Conservation (phyloP, 2,888 invertebrate species). For the Dioctria linearis region DNA sequence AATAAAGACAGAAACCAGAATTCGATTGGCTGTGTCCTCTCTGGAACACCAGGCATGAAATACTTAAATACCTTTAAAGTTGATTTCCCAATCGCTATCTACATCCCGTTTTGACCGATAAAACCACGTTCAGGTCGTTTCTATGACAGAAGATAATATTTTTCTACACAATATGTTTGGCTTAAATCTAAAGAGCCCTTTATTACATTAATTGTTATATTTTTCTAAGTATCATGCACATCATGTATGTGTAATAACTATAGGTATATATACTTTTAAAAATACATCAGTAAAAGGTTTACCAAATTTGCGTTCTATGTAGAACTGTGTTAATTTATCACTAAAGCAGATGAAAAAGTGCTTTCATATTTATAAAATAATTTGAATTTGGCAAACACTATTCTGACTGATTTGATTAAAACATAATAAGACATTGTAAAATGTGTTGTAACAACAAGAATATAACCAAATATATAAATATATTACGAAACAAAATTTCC, state of each 20-base stretch:
- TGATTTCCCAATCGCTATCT: too few species aligned
- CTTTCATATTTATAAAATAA: constrained; percentile 30
- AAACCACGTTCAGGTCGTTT: too few species aligned
- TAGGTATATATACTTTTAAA: too few species aligned
- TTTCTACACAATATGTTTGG: too few species aligned
- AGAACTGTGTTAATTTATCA: background rate
- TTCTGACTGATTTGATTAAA: background rate
- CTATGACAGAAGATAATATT: too few species aligned
- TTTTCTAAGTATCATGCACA: background rate
- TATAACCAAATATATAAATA: too few species aligned
- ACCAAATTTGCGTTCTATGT: background rate
- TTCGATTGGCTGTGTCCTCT: too few species aligned
- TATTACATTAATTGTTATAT: background rate
- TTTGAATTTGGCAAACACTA: constrained; percentile 21
- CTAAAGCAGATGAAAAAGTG: constrained; percentile 25
- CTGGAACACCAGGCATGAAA: too few species aligned
- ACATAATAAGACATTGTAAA: background rate
- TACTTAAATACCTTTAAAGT: too few species aligned
- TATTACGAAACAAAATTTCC: background rate
- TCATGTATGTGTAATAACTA: background rate
- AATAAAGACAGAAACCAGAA: too few species aligned
- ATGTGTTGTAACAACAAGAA: too few species aligned
- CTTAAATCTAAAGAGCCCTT: background rate
- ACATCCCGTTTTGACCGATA: too few species aligned
- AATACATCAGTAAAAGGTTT: background rate